Percentiles rank a stretch among this genome's conserved stretches.
Evolutionary conservation across 2,113 vertebrate genomes (phyloP).

Genomic region (Rhea americana): DNA sequence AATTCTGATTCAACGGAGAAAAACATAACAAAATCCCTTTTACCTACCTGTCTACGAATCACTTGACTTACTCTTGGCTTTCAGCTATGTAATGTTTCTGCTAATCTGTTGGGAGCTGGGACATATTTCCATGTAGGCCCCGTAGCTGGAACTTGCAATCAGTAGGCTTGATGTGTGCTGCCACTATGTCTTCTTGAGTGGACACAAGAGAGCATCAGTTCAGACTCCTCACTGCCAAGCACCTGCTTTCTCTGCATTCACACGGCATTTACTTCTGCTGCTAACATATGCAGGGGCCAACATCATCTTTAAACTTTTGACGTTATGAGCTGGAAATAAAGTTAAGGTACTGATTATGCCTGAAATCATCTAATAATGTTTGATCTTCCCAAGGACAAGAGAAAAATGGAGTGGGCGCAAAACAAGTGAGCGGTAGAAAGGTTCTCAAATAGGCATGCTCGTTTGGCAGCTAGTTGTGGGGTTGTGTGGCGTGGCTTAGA

Average conservation of each 20-base stretch:
- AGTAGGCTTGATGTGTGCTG: neutral
- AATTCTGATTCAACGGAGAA: constrained; percentile 10
- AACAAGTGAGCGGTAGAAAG: neutral
- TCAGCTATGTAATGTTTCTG: neutral
- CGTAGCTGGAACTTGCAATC: neutral
- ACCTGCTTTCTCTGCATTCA: constrained; percentile 25
- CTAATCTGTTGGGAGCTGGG: neutral
- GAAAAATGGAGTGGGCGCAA: neutral
- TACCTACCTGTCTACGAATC: neutral
- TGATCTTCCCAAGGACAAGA: neutral
- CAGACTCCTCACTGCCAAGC: constrained; percentile 7
- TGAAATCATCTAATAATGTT: neutral
- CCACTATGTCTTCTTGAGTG: constrained; percentile 33
- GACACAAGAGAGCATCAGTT: constrained; percentile 21
- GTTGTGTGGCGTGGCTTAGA: neutral
- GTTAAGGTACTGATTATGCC: neutral
- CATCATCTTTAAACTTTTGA: neutral
- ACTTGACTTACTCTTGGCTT: neutral
- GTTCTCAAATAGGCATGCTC: neutral
- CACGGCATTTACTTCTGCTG: neutral
- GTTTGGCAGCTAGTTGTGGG: neutral
- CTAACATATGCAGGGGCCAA: neutral
- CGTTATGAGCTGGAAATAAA: neutral
- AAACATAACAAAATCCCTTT: neutral
- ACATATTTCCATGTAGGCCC: neutral